phyloP scores from a whole-genome alignment of 2,797 vertebrate genomes.

The Leptatherina wallacei region DNA sequence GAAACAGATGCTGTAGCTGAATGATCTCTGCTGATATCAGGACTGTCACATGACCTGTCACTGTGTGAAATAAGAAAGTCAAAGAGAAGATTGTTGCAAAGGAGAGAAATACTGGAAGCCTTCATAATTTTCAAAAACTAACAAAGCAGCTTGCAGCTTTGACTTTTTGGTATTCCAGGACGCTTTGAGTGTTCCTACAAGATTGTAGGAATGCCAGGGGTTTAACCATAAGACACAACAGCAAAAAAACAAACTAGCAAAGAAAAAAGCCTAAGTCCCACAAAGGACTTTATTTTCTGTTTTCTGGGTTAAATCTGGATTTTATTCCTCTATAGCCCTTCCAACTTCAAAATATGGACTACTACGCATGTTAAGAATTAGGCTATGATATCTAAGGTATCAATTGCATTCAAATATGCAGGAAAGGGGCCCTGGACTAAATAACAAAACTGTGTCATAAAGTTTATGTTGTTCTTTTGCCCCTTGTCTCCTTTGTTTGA shows the following conservation, averaged over 20 bases:
- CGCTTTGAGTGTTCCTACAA: too few relatives aligned
- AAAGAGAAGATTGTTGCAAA: not conserved
- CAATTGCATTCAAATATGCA: not conserved
- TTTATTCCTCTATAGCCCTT: not conserved
- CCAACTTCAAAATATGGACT: not conserved
- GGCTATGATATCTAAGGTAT: not conserved
- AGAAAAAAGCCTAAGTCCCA: not conserved
- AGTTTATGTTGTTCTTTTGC: not conserved
- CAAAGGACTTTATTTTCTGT: not conserved
- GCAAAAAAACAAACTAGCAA: too few relatives aligned
- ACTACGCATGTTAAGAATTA: not conserved
- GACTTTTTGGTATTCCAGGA: too few relatives aligned
- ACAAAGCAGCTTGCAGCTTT: not conserved
- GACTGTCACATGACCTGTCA: not conserved
- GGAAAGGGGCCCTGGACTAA: not conserved
- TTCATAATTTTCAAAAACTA: not conserved
- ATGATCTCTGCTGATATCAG: not conserved
- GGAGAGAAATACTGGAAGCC: not conserved
- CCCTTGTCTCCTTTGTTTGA: not conserved
- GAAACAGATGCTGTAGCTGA: not conserved
- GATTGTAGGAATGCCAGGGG: too few relatives aligned
- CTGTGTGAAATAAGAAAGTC: not conserved
- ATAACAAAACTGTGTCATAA: not conserved
- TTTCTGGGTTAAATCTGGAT: not conserved
- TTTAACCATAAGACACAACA: not conserved